These are phyloP conservation scores for Lutjanus campechanus DNA, from an alignment of 2,797 vertebrate species.

Conservation along the genomic window DNA sequence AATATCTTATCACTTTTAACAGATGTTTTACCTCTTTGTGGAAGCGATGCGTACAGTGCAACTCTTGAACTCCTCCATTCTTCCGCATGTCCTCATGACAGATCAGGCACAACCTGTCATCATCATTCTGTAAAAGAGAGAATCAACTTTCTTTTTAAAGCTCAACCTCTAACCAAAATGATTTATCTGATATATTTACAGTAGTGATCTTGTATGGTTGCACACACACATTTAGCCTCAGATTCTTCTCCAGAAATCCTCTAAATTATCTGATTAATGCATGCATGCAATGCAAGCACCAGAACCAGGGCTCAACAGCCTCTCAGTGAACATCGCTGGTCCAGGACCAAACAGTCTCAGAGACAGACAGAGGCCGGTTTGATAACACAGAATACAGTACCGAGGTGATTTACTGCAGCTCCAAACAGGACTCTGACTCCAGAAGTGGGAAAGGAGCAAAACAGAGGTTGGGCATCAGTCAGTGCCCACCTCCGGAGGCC, in stretches of 20 bases:
- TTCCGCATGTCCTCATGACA: slow-evolving; percentile 78
- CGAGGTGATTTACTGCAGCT: no score
- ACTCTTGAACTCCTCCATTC: slow-evolving; percentile 72
- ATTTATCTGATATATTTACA: neutral
- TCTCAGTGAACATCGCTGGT: no score
- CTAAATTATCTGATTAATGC: neutral
- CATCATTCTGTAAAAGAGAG: slow-evolving; percentile 70
- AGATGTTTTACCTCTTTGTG: slow-evolving; percentile 81
- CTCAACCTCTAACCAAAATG: neutral
- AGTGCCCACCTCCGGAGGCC: no score
- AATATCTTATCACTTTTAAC: neutral
- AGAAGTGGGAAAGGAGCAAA: no score
- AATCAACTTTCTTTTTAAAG: neutral
- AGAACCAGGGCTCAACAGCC: no score
- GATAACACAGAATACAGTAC: no score
- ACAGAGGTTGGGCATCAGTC: no score
- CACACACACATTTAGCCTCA: neutral
- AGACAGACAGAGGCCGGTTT: no score
- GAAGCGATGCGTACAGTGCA: slow-evolving; percentile 81
- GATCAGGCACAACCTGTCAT: slow-evolving; percentile 76
- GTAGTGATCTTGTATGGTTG: neutral
- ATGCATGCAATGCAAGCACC: neutral
- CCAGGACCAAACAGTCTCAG: no score
- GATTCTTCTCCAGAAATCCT: neutral
- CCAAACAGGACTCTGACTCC: no score